phyloP scores from a whole-genome alignment of 2,797 vertebrate genomes.

The Propithecus perrieri region DNA sequence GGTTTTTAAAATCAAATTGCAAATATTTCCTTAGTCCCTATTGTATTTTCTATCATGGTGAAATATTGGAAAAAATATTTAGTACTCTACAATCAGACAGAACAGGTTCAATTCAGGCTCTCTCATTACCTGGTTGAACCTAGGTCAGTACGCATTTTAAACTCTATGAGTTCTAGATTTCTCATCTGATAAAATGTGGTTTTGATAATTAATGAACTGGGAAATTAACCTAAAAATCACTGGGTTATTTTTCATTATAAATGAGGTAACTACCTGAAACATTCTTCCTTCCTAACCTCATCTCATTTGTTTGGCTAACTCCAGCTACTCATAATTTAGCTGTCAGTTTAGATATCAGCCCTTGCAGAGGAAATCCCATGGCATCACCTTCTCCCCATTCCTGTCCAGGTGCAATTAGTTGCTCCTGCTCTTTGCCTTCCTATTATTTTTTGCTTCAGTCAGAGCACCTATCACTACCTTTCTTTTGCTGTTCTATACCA shows the following conservation, averaged over 20 bases:
- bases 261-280: not conserved
- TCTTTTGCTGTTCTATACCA: not conserved
- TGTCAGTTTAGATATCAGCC: not conserved
- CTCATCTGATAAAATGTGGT: not conserved
- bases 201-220: not conserved
- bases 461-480: not conserved
- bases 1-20: not conserved
- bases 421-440: not conserved
- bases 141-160: not conserved
- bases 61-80: not conserved
- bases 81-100: not conserved
- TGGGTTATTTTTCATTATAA: not conserved
- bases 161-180: not conserved
- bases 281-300: not conserved
- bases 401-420: not conserved
- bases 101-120: not conserved
- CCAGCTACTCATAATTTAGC: not conserved
- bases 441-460: not conserved
- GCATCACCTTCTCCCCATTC: no score
- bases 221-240: not conserved
- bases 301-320: not conserved
- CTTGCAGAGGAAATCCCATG: not conserved
- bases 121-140: not conserved
- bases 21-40: not conserved
- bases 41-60: not conserved